These are phyloP conservation scores for Flexamia atlantica DNA, from an alignment of 2,888 invertebrate species.

Conservation along the genomic window DNA sequence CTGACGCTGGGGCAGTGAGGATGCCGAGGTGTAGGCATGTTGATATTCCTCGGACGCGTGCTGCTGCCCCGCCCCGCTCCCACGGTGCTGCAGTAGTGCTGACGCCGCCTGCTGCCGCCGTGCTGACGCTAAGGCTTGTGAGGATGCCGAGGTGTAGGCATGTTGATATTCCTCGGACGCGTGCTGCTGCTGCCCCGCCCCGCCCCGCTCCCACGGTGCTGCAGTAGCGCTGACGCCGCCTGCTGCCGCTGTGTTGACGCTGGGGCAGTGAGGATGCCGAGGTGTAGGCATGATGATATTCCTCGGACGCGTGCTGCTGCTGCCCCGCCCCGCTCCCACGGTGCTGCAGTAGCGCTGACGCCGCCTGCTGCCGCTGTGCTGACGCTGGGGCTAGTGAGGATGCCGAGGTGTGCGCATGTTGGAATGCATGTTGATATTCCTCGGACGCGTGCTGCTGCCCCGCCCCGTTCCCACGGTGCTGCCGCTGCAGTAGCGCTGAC, in stretches of 20 bases:
- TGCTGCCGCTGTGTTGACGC: not conserved
- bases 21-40: not conserved
- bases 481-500: not conserved
- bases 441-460: not conserved
- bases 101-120: not conserved
- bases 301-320: not conserved
- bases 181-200: not conserved
- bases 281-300: not conserved
- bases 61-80: not conserved
- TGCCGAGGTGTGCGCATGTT: not conserved
- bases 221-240: not conserved
- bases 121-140: not conserved
- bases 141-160: not conserved
- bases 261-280: not conserved
- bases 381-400: not conserved
- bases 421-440: constrained; percentile 9
- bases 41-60: constrained; percentile 8
- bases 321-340: not conserved
- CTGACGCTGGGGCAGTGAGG: not conserved
- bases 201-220: constrained; percentile 2
- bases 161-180: constrained; percentile 8
- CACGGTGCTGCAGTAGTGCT: not conserved
- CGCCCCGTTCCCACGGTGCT: not conserved
- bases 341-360: not conserved
- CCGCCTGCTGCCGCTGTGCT: not conserved